A percentile compares a stretch with the other conserved stretches of the same genome.
Conservation (phyloP, 2,113 vertebrate genomes). For the Podarcis raffonei region DNA sequence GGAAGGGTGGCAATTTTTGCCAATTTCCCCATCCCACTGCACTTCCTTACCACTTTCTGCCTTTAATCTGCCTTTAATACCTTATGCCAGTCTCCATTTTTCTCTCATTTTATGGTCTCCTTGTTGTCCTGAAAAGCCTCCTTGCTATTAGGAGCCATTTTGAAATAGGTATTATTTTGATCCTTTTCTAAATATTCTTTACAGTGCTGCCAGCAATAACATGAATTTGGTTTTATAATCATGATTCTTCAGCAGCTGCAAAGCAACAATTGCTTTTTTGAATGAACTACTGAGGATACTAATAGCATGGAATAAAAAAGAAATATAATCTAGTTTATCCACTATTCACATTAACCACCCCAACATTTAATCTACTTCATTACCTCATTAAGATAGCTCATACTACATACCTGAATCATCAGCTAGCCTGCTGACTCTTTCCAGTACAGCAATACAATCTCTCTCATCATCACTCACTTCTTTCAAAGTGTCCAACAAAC, state of each 20-base stretch:
- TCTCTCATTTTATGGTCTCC: neutral
- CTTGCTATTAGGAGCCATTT: neutral
- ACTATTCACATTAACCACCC: neutral
- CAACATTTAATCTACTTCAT: conserved; percentile 20
- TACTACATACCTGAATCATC: conserved; percentile 86
- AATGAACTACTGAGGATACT: neutral
- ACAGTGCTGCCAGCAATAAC: neutral
- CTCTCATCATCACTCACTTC: conserved; percentile 89
- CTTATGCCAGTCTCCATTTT: too few species aligned
- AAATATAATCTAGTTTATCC: neutral
- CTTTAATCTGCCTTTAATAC: too few species aligned
- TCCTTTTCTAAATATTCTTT: neutral
- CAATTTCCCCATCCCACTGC: neutral
- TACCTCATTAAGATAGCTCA: conserved; percentile 17
- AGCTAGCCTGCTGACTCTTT: conserved; percentile 88
- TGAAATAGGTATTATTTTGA: neutral
- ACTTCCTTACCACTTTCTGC: neutral
- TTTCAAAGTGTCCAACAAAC: conserved; percentile 90
- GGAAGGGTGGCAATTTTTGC: neutral
- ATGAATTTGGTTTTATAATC: neutral
- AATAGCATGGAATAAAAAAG: neutral
- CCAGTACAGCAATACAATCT: conserved; percentile 88
- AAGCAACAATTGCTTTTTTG: neutral
- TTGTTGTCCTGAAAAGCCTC: neutral
- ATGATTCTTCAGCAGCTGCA: neutral